Percentiles rank a stretch among this genome's conserved stretches.
Evolutionary conservation across 2,888 invertebrate genomes (phyloP).

Genomic region (Drosophila parthenogenetica): DNA sequence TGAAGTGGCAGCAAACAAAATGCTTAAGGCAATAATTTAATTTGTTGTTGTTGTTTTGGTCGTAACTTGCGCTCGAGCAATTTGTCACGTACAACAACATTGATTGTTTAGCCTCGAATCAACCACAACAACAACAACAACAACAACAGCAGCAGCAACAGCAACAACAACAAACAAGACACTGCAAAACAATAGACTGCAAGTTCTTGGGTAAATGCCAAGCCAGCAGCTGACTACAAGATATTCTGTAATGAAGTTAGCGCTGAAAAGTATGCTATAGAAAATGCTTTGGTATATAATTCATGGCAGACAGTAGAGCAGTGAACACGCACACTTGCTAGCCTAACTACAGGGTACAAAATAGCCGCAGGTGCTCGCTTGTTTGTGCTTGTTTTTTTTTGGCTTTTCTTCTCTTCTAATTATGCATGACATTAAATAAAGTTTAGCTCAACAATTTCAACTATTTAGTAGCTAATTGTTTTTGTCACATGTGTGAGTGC

Average conservation of each 20-base stretch:
- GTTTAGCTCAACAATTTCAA: slow-evolving; percentile 78
- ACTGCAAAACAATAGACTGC: slow-evolving; percentile 28
- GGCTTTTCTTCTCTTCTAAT: slow-evolving; percentile 52
- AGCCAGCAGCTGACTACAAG: background rate
- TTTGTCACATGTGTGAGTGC: slow-evolving; percentile 16
- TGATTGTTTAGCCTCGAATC: slow-evolving; percentile 69
- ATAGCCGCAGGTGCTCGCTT: slow-evolving; percentile 42
- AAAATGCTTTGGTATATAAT: background rate
- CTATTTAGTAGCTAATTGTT: slow-evolving; percentile 78
- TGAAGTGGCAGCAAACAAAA: slow-evolving; percentile 47
- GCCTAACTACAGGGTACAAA: slow-evolving; percentile 25
- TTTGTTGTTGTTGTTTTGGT: slow-evolving; percentile 57
- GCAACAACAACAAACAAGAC: slow-evolving; percentile 7
- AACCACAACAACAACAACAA: slow-evolving; percentile 40
- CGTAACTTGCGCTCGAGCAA: slow-evolving; percentile 84
- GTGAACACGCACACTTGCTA: background rate
- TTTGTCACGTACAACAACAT: slow-evolving; percentile 85
- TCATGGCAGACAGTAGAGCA: background rate
- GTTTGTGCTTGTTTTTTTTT: slow-evolving; percentile 14
- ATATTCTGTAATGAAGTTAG: slow-evolving; percentile 1
- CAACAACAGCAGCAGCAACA: slow-evolving; percentile 6
- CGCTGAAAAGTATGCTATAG: slow-evolving; percentile 17
- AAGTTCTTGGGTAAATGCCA: slow-evolving; percentile 9
- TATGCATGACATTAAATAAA: slow-evolving; percentile 75
- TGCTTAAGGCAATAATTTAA: slow-evolving; percentile 72